phyloP scores from a whole-genome alignment of 1,140 invertebrate genomes.

The Homalodisca vitripennis region DNA sequence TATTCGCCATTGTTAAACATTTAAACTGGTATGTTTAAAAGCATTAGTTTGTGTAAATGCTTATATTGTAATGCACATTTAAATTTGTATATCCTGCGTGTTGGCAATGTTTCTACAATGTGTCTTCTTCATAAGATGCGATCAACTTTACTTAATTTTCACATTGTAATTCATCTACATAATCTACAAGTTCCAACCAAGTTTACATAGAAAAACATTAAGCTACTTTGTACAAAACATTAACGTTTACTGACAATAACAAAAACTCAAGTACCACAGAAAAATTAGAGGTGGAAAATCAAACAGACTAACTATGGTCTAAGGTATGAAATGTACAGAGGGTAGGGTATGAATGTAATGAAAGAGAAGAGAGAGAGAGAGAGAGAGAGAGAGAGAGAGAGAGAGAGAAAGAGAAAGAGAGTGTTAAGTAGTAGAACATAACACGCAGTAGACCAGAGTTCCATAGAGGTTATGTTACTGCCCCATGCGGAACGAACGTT shows the following conservation, averaged over 20 bases:
- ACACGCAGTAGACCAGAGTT: background rate
- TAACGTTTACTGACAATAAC: too few relatives aligned
- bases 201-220: background rate
- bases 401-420: slow-evolving; percentile 17
- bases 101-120: too few relatives aligned
- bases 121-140: too few relatives aligned
- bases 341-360: slow-evolving; percentile 7
- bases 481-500: background rate
- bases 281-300: background rate
- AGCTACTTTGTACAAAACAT: slow-evolving; percentile 7
- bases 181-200: too few relatives aligned
- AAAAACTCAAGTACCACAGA: background rate
- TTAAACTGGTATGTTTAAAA: too few relatives aligned
- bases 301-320: too few relatives aligned
- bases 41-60: too few relatives aligned
- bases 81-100: too few relatives aligned
- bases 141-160: too few relatives aligned
- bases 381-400: slow-evolving; percentile 3
- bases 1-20: too few relatives aligned
- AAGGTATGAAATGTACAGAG: slow-evolving; percentile 20
- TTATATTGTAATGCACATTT: too few relatives aligned
- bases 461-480: slow-evolving; percentile 17
- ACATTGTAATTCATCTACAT: too few relatives aligned
- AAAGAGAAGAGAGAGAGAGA: slow-evolving; percentile 16
- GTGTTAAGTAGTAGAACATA: slow-evolving; percentile 3